Evolutionary conservation across 2,113 vertebrate genomes (phyloP).

Genomic region (Forbesichthys papilliferus): DNA sequence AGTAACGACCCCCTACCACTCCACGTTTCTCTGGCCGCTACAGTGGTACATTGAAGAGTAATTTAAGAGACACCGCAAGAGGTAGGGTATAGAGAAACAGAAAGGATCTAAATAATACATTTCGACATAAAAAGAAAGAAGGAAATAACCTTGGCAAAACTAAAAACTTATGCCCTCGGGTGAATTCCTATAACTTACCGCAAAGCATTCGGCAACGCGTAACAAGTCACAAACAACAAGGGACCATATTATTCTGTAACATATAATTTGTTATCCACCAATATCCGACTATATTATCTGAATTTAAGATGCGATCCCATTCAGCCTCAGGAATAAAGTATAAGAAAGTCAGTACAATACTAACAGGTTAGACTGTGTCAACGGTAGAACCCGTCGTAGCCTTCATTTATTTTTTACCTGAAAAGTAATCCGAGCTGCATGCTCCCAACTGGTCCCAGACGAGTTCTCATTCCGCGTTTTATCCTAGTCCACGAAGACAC

Average conservation of each 20-base stretch:
- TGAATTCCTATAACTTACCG: constrained; percentile 41
- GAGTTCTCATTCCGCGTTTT: constrained; percentile 6
- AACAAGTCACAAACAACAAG: background rate
- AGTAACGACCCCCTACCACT: constrained; percentile 73
- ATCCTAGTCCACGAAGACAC: background rate
- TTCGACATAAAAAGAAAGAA: constrained; percentile 21
- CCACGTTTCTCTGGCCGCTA: constrained; percentile 68
- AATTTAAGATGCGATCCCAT: background rate
- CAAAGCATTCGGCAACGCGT: background rate
- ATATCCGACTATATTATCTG: constrained; percentile 6
- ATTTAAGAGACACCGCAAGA: constrained; percentile 9
- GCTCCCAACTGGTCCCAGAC: constrained; percentile 32
- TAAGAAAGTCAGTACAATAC: constrained; percentile 1
- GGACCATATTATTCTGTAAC: background rate
- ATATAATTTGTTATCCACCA: background rate
- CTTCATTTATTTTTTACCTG: constrained; percentile 59
- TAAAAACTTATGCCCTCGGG: constrained; percentile 38
- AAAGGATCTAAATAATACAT: background rate
- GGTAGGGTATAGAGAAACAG: background rate
- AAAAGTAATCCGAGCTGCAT: constrained; percentile 60
- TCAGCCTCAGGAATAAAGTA: constrained; percentile 9
- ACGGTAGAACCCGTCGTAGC: background rate
- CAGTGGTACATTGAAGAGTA: constrained; percentile 63
- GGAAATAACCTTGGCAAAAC: constrained; percentile 10
- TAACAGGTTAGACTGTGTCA: constrained; percentile 28